Evolutionary conservation across 2,113 vertebrate species (phyloP).

Genomic region (Zosterops lateralis): DNA sequence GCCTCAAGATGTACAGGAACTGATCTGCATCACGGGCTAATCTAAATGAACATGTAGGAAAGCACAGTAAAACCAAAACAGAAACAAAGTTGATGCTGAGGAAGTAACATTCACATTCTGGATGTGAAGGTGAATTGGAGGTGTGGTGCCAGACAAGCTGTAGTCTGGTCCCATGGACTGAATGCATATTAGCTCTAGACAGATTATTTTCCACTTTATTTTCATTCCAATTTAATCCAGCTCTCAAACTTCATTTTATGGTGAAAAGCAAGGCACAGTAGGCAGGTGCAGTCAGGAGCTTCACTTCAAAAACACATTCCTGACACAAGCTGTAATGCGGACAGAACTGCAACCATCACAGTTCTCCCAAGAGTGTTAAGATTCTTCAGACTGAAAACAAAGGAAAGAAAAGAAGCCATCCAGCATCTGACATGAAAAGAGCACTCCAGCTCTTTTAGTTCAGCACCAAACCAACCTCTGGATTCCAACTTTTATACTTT

Average conservation of each 20-base stretch:
- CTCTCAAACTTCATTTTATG: background rate
- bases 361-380: background rate
- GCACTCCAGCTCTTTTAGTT: background rate
- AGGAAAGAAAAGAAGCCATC: background rate
- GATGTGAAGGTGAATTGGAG: background rate
- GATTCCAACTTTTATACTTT: background rate
- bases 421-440: background rate
- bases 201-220: background rate
- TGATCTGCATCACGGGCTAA: background rate
- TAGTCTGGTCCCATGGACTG: background rate
- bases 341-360: background rate
- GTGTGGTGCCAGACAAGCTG: background rate
- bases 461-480: background rate
- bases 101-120: background rate
- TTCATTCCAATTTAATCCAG: background rate
- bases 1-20: background rate
- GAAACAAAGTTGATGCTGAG: background rate
- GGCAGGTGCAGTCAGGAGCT: background rate
- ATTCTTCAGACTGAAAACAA: background rate
- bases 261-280: background rate
- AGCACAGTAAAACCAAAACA: background rate
- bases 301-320: constrained; percentile 2
- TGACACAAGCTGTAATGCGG: background rate
- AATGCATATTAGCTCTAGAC: background rate
- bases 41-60: background rate